These are phyloP conservation scores for Geothlypis trichas DNA, from an alignment of 2,113 vertebrate species.

Conservation along the genomic window DNA sequence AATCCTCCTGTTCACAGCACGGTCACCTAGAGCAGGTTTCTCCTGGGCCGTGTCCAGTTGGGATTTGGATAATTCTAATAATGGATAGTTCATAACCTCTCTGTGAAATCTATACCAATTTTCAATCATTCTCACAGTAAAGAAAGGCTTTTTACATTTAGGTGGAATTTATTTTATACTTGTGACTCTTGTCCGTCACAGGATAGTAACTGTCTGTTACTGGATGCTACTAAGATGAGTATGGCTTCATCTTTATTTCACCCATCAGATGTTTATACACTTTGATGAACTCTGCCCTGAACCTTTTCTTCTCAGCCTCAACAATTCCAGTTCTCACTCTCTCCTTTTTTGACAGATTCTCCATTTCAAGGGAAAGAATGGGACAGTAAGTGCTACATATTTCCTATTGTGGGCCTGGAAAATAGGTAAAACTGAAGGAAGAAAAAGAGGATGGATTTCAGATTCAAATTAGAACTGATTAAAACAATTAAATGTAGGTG, in stretches of 20 bases:
- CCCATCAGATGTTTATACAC: background rate
- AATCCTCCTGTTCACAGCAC: background rate
- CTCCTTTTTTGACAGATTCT: background rate
- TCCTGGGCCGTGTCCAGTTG: background rate
- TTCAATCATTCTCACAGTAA: background rate
- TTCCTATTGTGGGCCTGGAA: background rate
- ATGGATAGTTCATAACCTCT: background rate
- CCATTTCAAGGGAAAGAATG: background rate
- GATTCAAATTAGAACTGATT: background rate
- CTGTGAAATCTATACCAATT: background rate
- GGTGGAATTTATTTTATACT: background rate
- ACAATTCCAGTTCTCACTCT: background rate
- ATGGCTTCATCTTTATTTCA: background rate
- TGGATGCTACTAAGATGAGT: background rate
- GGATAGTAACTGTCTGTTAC: no score
- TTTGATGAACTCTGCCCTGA: background rate
- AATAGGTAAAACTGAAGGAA: background rate
- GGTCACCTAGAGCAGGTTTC: background rate
- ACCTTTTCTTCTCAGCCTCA: background rate
- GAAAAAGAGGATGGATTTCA: background rate
- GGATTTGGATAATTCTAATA: background rate
- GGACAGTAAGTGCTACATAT: fast-evolving
- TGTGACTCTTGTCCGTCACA: background rate
- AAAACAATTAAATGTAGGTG: background rate
- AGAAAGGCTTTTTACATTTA: background rate